Evolutionary conservation across 2,888 invertebrate genomes (phyloP).

Genomic region (Noctuana brunneofusca): DNA sequence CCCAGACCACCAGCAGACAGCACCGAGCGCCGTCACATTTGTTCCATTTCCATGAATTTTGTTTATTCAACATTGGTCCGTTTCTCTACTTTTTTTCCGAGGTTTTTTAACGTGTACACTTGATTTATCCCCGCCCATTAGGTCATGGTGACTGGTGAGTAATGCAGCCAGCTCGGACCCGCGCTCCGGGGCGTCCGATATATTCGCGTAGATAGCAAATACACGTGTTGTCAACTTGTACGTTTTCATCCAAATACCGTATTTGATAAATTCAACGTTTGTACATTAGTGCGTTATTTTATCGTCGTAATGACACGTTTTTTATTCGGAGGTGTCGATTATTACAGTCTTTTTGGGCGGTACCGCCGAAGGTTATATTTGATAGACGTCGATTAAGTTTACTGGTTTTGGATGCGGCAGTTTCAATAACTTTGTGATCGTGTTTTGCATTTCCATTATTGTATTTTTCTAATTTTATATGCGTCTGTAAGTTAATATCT

Average conservation of each 20-base stretch:
- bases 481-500: neutral
- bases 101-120: constrained; percentile 66
- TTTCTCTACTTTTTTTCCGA: constrained; percentile 58
- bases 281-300: constrained; percentile 57
- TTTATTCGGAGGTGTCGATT: constrained; percentile 66
- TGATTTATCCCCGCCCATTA: constrained; percentile 80
- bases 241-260: constrained; percentile 78
- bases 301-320: constrained; percentile 52
- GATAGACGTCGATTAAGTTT: constrained; percentile 24
- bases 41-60: constrained; percentile 81
- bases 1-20: constrained; percentile 56
- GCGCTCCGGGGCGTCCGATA: constrained; percentile 77
- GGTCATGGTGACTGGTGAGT: constrained; percentile 79
- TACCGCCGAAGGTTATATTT: constrained; percentile 3
- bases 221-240: constrained; percentile 83
- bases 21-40: constrained; percentile 68
- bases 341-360: constrained; percentile 48
- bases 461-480: neutral
- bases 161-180: constrained; percentile 63
- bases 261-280: constrained; percentile 77
- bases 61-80: constrained; percentile 75
- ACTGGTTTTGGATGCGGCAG: constrained; percentile 2
- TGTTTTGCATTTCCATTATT: constrained; percentile 10
- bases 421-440: neutral
- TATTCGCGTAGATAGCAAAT: constrained; percentile 72